Percentiles rank a stretch among this genome's conserved stretches.
Conservation (phyloP, 2,797 vertebrate species). For the Mus spretus region DNA sequence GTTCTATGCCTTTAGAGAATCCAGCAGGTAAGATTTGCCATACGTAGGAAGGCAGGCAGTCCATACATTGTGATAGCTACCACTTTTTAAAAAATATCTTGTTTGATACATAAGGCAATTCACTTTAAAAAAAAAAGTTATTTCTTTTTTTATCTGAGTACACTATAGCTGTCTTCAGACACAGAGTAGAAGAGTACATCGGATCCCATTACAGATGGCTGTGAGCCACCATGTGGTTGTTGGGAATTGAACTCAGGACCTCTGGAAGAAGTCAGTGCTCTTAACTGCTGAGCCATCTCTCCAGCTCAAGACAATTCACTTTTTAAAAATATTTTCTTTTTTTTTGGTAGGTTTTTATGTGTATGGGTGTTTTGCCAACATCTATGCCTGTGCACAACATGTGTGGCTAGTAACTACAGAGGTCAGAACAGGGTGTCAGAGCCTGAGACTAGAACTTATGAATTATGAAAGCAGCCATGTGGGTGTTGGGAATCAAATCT, state of each 20-base stretch:
- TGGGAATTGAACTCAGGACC: too few species aligned
- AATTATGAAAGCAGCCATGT: background rate
- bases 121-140: background rate
- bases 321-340: background rate
- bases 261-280: too few species aligned
- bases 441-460: background rate
- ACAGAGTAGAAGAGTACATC: too few species aligned
- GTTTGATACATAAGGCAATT: background rate
- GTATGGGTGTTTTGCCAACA: background rate
- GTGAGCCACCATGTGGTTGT: too few species aligned
- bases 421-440: background rate
- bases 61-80: background rate
- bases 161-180: too few species aligned
- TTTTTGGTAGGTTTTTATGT: background rate
- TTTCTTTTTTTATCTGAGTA: too few species aligned
- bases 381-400: background rate
- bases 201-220: too few species aligned
- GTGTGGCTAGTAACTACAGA: background rate
- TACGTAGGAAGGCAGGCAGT: background rate
- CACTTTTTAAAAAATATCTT: background rate
- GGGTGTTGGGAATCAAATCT: background rate
- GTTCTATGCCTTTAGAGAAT: conserved; percentile 5
- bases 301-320: too few species aligned
- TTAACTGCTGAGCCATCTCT: too few species aligned
- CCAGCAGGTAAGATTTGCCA: background rate